A percentile compares a stretch with the other conserved stretches of the same genome.
Evolutionary conservation across 2,113 vertebrate genomes (phyloP).

Genomic region (western clawed frog (Xenopus tropicalis)): UCB_Xtro_10.0 CM004449.2:97286501-97287000

Average conservation of each 20-base stretch:
- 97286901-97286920: constrained; percentile 64
- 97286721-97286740: constrained; percentile 15
- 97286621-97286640: no score
- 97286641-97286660: not conserved
- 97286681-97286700: constrained; percentile 22
- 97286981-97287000: constrained; percentile 68
- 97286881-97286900: constrained; percentile 56
- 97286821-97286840: constrained; percentile 59
- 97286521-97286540: no score
- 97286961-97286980: constrained; percentile 72
- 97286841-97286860: constrained; percentile 60
- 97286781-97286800: constrained; percentile 48
- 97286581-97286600: no score
- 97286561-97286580: no score
- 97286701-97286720: not conserved
- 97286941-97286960: constrained; percentile 62
- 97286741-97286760: constrained; percentile 46
- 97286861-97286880: constrained; percentile 53
- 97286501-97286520: no score
- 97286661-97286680: constrained; percentile 3
- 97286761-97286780: constrained; percentile 42
- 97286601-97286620: no score
- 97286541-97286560: no score
- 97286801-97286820: constrained; percentile 60
- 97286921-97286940: constrained; percentile 74